Evolutionary conservation across 1,140 invertebrate genomes (phyloP).

Genomic region (Heliconius hewitsoni): DNA sequence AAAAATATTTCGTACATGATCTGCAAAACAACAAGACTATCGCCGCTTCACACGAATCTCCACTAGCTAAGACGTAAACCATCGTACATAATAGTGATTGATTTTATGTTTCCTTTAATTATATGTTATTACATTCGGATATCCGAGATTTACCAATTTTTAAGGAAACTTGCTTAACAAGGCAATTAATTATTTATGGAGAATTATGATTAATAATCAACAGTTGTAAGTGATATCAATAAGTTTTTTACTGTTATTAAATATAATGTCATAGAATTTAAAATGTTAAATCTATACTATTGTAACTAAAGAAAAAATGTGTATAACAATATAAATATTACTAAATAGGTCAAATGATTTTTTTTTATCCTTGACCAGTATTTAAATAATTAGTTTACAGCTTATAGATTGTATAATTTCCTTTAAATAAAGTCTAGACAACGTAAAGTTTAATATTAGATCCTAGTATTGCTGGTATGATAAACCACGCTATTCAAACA

Average conservation of each 20-base stretch:
- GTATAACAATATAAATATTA: background rate
- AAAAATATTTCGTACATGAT: constrained; percentile 38
- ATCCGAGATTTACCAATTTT: constrained; percentile 15
- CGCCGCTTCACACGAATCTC: constrained; percentile 22
- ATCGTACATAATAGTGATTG: background rate
- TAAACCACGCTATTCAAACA: constrained; percentile 20
- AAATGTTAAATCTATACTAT: background rate
- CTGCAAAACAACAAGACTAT: constrained; percentile 36
- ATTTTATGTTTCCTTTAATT: constrained; percentile 3
- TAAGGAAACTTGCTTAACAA: background rate
- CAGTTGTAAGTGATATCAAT: background rate
- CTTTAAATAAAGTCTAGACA: background rate
- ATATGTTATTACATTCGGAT: background rate
- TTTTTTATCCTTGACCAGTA: background rate
- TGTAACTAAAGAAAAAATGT: background rate
- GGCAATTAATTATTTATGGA: background rate
- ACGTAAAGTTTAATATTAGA: background rate
- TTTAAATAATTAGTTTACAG: background rate
- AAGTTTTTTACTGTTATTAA: background rate
- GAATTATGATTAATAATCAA: background rate
- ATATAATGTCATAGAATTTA: background rate
- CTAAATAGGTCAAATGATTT: background rate
- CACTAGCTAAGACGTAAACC: constrained; percentile 11
- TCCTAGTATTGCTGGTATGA: background rate
- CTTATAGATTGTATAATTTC: constrained; percentile 15